Percentiles rank a stretch among this genome's conserved stretches.
Evolutionary conservation across 2,888 invertebrate species (phyloP).

Genomic region (Drosophila vallismaia): DNA sequence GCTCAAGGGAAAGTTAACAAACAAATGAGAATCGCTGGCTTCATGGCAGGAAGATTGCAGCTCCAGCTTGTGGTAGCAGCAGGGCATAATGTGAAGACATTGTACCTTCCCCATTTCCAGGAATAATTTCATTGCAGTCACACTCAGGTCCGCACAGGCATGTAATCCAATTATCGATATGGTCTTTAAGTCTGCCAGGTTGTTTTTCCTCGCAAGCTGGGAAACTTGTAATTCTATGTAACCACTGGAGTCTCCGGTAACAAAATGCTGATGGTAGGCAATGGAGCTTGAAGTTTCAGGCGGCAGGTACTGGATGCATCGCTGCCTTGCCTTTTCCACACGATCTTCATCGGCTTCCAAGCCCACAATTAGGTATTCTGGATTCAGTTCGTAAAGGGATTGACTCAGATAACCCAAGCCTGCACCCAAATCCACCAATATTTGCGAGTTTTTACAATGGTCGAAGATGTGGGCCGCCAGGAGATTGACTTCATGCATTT

Average conservation of each 20-base stretch:
- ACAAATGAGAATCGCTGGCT: conserved; percentile 68
- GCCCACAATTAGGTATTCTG: conserved; percentile 86
- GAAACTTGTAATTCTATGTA: conserved; percentile 84
- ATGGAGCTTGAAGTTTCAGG: conserved; percentile 85
- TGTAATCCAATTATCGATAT: conserved; percentile 87
- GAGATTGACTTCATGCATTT: conserved; percentile 88
- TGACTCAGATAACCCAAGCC: conserved; percentile 91
- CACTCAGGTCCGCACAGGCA: conserved; percentile 91
- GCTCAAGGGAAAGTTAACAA: conserved; percentile 89
- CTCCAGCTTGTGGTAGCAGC: conserved; percentile 91
- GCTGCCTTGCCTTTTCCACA: conserved; percentile 85
- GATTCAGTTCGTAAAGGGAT: conserved; percentile 86
- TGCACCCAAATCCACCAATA: conserved; percentile 89
- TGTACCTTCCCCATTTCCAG: conserved; percentile 85
- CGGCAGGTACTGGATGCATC: conserved; percentile 86
- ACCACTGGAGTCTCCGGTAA: conserved; percentile 85
- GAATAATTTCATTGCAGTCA: conserved; percentile 88
- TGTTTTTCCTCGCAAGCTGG: conserved; percentile 57
- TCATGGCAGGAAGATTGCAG: conserved; percentile 29
- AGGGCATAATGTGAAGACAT: conserved; percentile 88
- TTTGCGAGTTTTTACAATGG: conserved; percentile 82
- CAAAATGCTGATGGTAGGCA: conserved; percentile 86
- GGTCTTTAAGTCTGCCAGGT: conserved; percentile 16
- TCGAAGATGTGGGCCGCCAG: conserved; percentile 85
- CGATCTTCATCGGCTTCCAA: conserved; percentile 87